Evolutionary conservation across 2,113 vertebrate genomes (phyloP), one percentile per base, ranked within the genome.

Genomic region (Odocoileus virginianus): DNA sequence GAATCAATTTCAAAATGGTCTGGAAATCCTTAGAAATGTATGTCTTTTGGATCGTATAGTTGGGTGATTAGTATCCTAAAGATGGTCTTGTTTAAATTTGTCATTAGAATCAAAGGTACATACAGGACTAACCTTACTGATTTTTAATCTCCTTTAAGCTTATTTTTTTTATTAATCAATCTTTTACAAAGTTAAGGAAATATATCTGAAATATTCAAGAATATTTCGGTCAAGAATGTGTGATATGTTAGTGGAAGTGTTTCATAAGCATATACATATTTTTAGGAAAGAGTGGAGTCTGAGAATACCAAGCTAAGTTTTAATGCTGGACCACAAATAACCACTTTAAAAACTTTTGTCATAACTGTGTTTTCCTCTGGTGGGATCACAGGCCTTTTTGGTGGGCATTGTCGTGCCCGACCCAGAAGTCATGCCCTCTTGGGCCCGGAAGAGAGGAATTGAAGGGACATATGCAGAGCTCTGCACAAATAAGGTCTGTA

Each of bases 321-420:
- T 95, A 87, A 89, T 55, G 21, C 16, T 76, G 27, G 57, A 82
- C 91, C 87, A 86, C 64, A 92, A 71, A 58, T 87, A 81, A 91
- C n/a, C 58, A 57, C 76, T 93, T 95, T 54, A 54, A 84, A 94
- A 93, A 54, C 45, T 60, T 91, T 76, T 47, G 16, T 74, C 55
- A 16, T 87, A 74, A 97, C 71, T 60, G 3, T 95, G 45, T 60
- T 97, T 89, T 93, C 76, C 76, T 95, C 45, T 93, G 92, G 25
- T 91, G 96, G 81, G 58, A 55, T 71, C 76, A 7, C 98, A 99
- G 99, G 99, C 99, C 54, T 99, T 99, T 98, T 98, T 99, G 98
- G 99, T 99, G 97, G 99, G 99, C 84, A 99, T 99, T 79, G 99
- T 99, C 61, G 99, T 99, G 93, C 99, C 99, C 0, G 99, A 99